These are phyloP conservation scores for Natator depressus DNA, from an alignment of 2,113 vertebrate species.

Conservation along the genomic window DNA sequence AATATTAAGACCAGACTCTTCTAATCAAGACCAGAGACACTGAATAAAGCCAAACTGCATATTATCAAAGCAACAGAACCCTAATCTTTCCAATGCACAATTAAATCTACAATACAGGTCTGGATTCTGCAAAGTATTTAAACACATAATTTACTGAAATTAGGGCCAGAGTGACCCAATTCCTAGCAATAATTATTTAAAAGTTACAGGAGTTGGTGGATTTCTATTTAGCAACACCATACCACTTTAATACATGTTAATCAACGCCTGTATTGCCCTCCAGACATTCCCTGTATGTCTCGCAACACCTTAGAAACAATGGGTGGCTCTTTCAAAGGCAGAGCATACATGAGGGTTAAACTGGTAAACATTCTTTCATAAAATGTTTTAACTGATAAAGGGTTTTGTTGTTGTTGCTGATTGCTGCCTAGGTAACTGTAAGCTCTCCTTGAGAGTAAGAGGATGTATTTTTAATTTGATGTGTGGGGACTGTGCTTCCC, in stretches of 20 bases:
- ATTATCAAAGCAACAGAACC: conserved; percentile 31
- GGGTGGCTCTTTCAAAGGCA: conserved; percentile 37
- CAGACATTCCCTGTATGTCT: background rate
- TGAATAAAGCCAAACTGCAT: background rate
- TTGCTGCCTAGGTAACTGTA: background rate
- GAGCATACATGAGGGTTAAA: conserved; percentile 29
- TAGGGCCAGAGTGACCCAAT: conserved; percentile 29
- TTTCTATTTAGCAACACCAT: conserved; percentile 15
- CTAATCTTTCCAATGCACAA: conserved; percentile 6
- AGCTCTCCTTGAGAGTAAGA: background rate
- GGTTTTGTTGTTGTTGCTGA: conserved; percentile 2
- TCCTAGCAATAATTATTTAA: conserved; percentile 6
- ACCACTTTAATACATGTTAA: background rate
- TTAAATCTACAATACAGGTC: conserved; percentile 21
- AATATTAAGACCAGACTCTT: background rate
- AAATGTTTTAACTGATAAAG: background rate
- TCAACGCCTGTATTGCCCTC: background rate
- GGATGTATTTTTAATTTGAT: background rate
- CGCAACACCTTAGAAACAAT: background rate
- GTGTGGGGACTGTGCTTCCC: background rate
- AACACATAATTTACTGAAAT: conserved; percentile 5
- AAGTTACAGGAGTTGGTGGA: background rate
- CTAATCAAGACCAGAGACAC: conserved; percentile 6
- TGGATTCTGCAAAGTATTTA: conserved; percentile 18
- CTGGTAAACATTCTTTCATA: background rate